Conservation (phyloP, 2,113 vertebrate species). For the Speoplatyrhinus poulsoni region DNA sequence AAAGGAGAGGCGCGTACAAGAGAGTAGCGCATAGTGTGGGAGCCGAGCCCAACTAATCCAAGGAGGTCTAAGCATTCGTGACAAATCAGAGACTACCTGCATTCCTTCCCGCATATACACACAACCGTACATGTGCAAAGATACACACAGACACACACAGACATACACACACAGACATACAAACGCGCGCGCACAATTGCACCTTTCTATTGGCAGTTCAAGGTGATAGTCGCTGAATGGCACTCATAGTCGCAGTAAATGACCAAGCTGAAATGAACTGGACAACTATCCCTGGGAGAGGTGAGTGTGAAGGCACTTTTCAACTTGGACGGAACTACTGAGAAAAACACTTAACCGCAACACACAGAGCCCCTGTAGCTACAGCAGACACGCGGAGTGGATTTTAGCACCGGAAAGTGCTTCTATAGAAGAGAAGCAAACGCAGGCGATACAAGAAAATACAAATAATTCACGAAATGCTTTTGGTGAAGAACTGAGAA, state of each 20-base stretch:
- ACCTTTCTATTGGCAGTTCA: conserved; percentile 5
- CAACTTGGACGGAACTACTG: conserved; percentile 56
- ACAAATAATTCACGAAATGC: not conserved
- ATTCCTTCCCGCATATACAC: not conserved
- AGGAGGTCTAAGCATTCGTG: not conserved
- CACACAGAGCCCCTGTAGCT: conserved; percentile 38
- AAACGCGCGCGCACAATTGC: not conserved
- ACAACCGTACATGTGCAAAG: not conserved
- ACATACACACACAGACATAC: not conserved
- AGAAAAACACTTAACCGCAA: conserved; percentile 70
- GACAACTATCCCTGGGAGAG: conserved; percentile 56
- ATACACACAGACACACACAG: conserved; percentile 1
- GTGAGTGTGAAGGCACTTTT: conserved; percentile 58
- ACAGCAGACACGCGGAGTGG: conserved; percentile 39
- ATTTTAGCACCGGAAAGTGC: conserved; percentile 45
- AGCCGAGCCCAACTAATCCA: conserved; percentile 1
- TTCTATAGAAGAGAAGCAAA: not conserved
- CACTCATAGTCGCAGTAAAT: conserved; percentile 45
- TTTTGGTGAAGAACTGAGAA: conserved; percentile 27
- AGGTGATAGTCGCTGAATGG: conserved; percentile 37
- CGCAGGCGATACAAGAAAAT: not conserved
- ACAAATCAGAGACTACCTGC: not conserved
- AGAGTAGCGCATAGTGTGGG: not conserved
- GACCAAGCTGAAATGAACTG: conserved; percentile 59
- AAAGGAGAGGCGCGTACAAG: not conserved